Percentiles rank a stretch among this genome's conserved stretches.
phyloP scores from a whole-genome alignment of 2,888 invertebrate species.

The Tricholauxania praeusta region DNA sequence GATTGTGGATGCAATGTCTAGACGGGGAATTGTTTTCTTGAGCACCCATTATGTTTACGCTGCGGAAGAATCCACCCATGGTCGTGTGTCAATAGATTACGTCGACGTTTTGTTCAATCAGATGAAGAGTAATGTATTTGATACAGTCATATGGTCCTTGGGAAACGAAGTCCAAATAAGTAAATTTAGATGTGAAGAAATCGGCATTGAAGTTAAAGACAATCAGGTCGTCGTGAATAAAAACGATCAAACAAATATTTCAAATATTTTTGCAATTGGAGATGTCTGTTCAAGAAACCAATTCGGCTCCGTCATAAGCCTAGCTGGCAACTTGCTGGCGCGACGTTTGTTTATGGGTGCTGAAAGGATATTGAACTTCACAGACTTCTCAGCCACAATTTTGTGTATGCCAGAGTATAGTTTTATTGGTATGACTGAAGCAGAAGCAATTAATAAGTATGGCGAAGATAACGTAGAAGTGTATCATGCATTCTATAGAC shows the following conservation, averaged over 20 bases:
- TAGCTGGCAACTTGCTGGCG: slow-evolving; percentile 87
- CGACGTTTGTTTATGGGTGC: slow-evolving; percentile 75
- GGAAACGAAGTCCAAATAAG: slow-evolving; percentile 82
- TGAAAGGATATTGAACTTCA: slow-evolving; percentile 80
- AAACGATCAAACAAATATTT: slow-evolving; percentile 85
- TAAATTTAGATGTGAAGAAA: slow-evolving; percentile 77
- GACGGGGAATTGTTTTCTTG: slow-evolving; percentile 81
- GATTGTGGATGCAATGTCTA: slow-evolving; percentile 81
- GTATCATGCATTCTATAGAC: slow-evolving; percentile 93
- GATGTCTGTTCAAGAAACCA: slow-evolving; percentile 89
- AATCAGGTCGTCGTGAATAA: slow-evolving; percentile 79
- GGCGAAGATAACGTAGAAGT: slow-evolving; percentile 87
- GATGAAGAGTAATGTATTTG: slow-evolving; percentile 73
- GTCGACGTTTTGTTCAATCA: slow-evolving; percentile 66
- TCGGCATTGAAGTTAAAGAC: slow-evolving; percentile 76
- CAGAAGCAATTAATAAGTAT: slow-evolving; percentile 75
- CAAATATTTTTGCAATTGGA: slow-evolving; percentile 92
- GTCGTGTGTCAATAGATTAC: slow-evolving; percentile 78
- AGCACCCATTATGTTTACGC: slow-evolving; percentile 76
- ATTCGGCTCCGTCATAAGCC: slow-evolving; percentile 93
- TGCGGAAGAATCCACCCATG: slow-evolving; percentile 77
- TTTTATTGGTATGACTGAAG: slow-evolving; percentile 92
- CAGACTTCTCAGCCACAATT: slow-evolving; percentile 91
- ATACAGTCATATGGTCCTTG: slow-evolving; percentile 88
- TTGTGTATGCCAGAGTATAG: slow-evolving; percentile 97